Evolutionary conservation across 2,888 invertebrate genomes (phyloP).

Genomic region (Autographa pulchrina): DNA sequence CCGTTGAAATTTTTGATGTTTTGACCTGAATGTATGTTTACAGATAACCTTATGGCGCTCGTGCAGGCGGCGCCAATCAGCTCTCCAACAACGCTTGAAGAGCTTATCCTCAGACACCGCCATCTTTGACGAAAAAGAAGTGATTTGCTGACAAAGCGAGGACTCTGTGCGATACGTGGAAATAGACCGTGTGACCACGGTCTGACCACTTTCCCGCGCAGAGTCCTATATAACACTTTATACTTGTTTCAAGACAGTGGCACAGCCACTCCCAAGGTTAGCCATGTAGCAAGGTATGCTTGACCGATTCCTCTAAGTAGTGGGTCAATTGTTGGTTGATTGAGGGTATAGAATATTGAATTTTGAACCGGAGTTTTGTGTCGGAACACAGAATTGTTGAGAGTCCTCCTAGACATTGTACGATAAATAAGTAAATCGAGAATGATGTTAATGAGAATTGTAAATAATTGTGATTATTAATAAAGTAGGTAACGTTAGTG

Average conservation of each 20-base stretch:
- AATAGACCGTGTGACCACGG: constrained; percentile 96
- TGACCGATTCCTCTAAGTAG: constrained; percentile 65
- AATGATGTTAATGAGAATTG: constrained; percentile 62
- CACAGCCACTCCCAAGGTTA: constrained; percentile 44
- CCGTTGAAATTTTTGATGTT: background rate
- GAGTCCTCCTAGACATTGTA: constrained; percentile 40
- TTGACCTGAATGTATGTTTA: constrained; percentile 20
- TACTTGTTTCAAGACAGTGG: constrained; percentile 39
- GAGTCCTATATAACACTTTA: constrained; percentile 73
- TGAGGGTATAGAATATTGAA: constrained; percentile 61
- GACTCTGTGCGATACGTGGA: constrained; percentile 98
- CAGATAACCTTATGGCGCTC: constrained; percentile 87
- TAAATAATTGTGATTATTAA: constrained; percentile 64
- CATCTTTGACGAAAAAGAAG: constrained; percentile 95
- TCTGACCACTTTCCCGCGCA: constrained; percentile 91
- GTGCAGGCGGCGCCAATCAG: constrained; percentile 92
- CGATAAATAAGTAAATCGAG: constrained; percentile 35
- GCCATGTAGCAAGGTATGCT: constrained; percentile 55
- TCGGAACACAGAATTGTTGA: constrained; percentile 34
- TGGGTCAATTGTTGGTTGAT: constrained; percentile 66
- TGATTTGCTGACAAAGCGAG: constrained; percentile 98
- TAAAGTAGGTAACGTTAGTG: constrained; percentile 64
- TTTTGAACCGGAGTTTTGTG: constrained; percentile 48
- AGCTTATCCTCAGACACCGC: constrained; percentile 95
- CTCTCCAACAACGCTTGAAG: constrained; percentile 94